phyloP scores from a whole-genome alignment of 2,113 vertebrate species.

The Anhinga anhinga region DNA sequence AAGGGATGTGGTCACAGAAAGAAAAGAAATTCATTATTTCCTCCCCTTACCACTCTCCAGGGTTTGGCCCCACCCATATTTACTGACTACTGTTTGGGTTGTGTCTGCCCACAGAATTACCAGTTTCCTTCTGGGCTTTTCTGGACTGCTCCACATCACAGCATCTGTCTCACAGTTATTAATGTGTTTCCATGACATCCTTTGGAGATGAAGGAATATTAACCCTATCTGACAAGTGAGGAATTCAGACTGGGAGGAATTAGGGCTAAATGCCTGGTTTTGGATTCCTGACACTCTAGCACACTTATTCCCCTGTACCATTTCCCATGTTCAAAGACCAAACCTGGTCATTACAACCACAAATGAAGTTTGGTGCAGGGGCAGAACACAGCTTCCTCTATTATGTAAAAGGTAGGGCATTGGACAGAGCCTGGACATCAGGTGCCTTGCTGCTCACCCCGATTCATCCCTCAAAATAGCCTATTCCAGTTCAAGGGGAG shows the following conservation, averaged over 20 bases:
- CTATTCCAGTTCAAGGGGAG: not conserved
- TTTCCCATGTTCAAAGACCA: not conserved
- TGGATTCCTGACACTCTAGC: not conserved
- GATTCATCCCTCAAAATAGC: not conserved
- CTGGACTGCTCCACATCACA: not conserved
- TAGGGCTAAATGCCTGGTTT: not conserved
- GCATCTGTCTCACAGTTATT: not conserved
- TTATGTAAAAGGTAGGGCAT: accelerated
- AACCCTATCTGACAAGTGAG: not conserved
- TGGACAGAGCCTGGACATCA: not conserved
- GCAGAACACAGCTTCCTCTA: not conserved
- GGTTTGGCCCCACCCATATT: not conserved
- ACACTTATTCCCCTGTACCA: not conserved
- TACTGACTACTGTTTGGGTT: not conserved
- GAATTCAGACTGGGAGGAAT: not conserved
- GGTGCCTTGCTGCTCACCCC: too few relatives aligned
- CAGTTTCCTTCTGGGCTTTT: not conserved
- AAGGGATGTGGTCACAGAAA: not conserved
- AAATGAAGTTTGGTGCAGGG: not conserved
- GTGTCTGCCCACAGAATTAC: not conserved
- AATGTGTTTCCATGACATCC: not conserved
- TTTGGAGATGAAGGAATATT: not conserved
- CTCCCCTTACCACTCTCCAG: not conserved
- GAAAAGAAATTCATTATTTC: not conserved
- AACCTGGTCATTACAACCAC: not conserved